phyloP scores from a whole-genome alignment of 2,113 vertebrate species.

The Connochaetes taurinus region DNA sequence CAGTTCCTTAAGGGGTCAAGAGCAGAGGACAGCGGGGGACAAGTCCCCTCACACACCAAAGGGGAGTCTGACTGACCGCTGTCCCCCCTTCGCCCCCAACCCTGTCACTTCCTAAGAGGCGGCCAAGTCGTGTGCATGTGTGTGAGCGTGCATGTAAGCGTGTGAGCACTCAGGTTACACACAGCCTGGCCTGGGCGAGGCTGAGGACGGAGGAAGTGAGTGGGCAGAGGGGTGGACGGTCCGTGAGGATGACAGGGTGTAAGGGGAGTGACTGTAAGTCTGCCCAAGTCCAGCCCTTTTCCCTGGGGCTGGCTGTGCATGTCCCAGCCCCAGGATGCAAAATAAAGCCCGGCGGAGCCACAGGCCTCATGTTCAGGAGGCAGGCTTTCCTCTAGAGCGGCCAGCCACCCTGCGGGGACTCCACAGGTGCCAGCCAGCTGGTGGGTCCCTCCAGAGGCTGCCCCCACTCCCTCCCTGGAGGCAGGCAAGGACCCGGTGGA shows the following conservation, averaged over 20 bases:
- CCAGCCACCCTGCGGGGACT: too few relatives aligned
- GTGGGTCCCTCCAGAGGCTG: neutral
- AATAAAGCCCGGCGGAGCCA: neutral
- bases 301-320: neutral
- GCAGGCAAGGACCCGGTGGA: neutral
- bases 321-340: neutral
- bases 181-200: neutral
- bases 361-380: neutral
- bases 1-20: neutral
- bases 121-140: too few relatives aligned
- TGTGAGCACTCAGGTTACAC: neutral
- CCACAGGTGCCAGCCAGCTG: neutral
- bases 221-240: fast-evolving
- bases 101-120: neutral
- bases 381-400: neutral
- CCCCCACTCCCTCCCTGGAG: neutral
- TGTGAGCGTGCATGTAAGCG: fast-evolving
- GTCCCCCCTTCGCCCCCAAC: too few relatives aligned
- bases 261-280: neutral
- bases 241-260: fast-evolving
- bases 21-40: neutral
- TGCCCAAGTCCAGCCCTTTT: neutral
- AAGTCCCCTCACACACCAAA: neutral
- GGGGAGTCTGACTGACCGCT: neutral
- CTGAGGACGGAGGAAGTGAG: neutral